Conservation (phyloP, 1,140 invertebrate genomes). For the Drosophila repleta region DNA sequence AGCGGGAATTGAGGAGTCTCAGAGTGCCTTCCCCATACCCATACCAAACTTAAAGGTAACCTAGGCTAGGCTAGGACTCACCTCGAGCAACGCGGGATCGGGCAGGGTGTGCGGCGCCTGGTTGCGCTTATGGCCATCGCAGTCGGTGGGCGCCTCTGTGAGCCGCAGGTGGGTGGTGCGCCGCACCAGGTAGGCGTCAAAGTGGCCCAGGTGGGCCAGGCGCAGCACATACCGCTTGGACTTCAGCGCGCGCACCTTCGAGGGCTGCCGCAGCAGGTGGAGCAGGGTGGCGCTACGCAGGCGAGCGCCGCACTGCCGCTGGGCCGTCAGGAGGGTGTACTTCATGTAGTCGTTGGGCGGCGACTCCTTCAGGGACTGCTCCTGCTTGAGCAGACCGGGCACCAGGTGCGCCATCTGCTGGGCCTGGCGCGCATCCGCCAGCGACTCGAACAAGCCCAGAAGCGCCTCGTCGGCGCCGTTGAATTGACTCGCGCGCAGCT, state of each 20-base stretch:
- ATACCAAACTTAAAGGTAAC: no score
- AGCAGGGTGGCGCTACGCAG: conserved; percentile 89
- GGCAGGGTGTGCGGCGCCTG: conserved; percentile 83
- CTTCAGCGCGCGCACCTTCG: conserved; percentile 78
- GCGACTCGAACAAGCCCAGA: conserved; percentile 92
- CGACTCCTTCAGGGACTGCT: conserved; percentile 91
- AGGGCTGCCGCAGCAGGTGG: conserved; percentile 87
- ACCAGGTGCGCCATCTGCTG: conserved; percentile 89
- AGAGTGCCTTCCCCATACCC: no score
- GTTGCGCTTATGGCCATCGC: conserved; percentile 13
- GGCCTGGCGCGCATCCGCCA: conserved; percentile 85
- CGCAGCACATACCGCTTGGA: conserved; percentile 87
- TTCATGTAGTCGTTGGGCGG: conserved; percentile 91
- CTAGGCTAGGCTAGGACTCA: conserved; percentile 16
- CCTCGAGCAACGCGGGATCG: conserved; percentile 90
- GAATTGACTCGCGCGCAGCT: conserved; percentile 90
- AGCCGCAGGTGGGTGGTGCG: conserved; percentile 61
- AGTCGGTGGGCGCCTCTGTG: conserved; percentile 24
- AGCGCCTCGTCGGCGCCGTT: conserved; percentile 88
- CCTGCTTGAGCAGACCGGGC: conserved; percentile 91
- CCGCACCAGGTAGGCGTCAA: conserved; percentile 88
- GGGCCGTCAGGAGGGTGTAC: conserved; percentile 91
- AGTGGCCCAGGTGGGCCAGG: conserved; percentile 90
- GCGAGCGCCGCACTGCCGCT: conserved; percentile 90
- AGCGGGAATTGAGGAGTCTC: not conserved